These are phyloP conservation scores for Micromesistius poutassou DNA, from an alignment of 2,797 vertebrate genomes.

Conservation along the genomic window DNA sequence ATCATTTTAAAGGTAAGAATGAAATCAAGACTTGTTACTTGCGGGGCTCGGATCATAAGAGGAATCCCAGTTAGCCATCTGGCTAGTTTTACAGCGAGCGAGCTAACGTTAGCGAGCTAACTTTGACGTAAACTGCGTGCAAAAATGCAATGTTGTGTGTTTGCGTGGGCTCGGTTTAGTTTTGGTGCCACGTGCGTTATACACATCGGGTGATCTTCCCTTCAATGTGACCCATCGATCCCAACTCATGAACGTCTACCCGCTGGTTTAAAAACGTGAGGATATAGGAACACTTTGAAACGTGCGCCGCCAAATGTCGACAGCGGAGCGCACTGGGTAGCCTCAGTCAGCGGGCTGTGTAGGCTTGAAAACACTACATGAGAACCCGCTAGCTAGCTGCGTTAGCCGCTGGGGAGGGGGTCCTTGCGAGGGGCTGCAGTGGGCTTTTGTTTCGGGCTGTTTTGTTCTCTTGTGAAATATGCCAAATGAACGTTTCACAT, in stretches of 20 bases:
- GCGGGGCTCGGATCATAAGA: constrained; percentile 19
- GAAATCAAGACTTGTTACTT: constrained; percentile 35
- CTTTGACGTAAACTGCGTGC: constrained; percentile 68
- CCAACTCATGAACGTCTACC: neutral
- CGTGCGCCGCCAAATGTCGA: constrained; percentile 54
- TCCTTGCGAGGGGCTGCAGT: constrained; percentile 64
- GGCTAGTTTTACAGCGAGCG: constrained; percentile 55
- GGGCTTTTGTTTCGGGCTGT: constrained; percentile 76
- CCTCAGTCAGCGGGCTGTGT: constrained; percentile 30
- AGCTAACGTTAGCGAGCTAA: constrained; percentile 60
- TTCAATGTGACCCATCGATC: neutral
- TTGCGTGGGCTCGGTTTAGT: constrained; percentile 53
- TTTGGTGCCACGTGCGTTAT: constrained; percentile 62
- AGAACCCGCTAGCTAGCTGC: constrained; percentile 52
- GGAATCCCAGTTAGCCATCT: constrained; percentile 60
- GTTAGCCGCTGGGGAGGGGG: constrained; percentile 62
- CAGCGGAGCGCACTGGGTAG: constrained; percentile 43
- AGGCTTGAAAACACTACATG: constrained; percentile 33
- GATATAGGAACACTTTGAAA: constrained; percentile 29
- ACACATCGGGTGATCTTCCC: constrained; percentile 32
- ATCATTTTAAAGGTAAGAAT: constrained; percentile 69
- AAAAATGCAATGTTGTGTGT: constrained; percentile 61
- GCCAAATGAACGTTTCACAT: constrained; percentile 23
- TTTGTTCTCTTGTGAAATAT: constrained; percentile 32
- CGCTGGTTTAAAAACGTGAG: constrained; percentile 17